Percentiles rank a stretch among this genome's conserved stretches.
Conservation (phyloP, 2,113 vertebrate genomes). For the Chaetura pelagica region DNA sequence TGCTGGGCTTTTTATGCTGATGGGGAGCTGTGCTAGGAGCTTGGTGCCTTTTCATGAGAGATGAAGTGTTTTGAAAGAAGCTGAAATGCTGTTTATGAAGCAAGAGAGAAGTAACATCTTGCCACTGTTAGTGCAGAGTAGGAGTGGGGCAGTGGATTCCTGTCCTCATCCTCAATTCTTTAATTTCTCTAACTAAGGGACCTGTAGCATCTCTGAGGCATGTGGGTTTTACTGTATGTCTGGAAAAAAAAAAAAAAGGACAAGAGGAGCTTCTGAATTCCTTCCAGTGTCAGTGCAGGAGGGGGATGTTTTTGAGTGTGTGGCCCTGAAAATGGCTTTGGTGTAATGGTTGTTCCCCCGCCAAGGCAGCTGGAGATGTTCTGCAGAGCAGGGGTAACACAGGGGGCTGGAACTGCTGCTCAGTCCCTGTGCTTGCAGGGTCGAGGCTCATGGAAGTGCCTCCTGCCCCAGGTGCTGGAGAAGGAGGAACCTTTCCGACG, state of each 20-base stretch:
- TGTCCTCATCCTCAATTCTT: neutral
- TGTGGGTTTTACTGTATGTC: rapidly evolving
- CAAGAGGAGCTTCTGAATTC: neutral
- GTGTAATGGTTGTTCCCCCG: neutral
- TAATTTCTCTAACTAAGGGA: neutral
- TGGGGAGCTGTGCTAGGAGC: neutral
- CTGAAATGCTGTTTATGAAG: neutral
- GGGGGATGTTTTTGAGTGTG: rapidly evolving
- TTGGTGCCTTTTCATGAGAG: neutral
- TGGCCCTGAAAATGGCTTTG: neutral
- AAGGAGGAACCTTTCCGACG: neutral
- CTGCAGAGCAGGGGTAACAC: rapidly evolving
- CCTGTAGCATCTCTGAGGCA: neutral
- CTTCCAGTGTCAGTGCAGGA: neutral
- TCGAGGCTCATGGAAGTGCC: neutral
- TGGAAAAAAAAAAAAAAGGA: neutral
- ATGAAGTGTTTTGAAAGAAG: neutral
- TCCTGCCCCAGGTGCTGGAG: neutral
- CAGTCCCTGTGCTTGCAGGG: neutral
- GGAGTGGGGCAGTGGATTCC: neutral
- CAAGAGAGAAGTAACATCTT: neutral
- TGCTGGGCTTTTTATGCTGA: neutral
- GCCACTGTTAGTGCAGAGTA: rapidly evolving
- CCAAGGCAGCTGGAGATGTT: neutral
- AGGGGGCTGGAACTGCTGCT: neutral